Evolutionary conservation across 2,113 vertebrate genomes (phyloP).

Genomic region (Tenrec ecaudatus): DNA sequence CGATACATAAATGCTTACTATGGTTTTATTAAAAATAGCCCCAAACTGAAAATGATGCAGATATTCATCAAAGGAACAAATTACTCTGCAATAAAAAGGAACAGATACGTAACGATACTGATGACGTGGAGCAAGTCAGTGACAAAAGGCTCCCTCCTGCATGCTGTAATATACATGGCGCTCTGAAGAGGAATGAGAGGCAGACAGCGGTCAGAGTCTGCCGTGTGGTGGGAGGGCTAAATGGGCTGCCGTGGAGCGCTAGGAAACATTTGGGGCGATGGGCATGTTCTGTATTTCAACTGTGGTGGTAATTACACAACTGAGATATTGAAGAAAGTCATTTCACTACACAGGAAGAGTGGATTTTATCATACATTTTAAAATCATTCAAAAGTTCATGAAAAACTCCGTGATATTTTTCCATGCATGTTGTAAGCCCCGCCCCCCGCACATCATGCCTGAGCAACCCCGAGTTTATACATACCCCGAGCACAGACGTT

Average conservation of each 20-base stretch:
- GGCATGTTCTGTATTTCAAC: background rate
- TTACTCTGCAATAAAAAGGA: background rate
- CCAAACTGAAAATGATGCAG: background rate
- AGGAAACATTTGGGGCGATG: background rate
- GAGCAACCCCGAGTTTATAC: background rate
- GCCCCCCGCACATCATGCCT: background rate
- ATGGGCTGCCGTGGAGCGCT: background rate
- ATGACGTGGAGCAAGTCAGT: background rate
- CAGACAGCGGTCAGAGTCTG: background rate
- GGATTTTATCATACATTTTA: background rate
- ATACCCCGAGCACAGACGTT: conserved; percentile 90
- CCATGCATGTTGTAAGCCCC: no score
- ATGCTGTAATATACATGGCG: background rate
- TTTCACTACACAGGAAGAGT: background rate
- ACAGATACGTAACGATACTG: background rate
- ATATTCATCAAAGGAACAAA: background rate
- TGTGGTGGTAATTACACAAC: background rate
- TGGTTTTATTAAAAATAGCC: background rate
- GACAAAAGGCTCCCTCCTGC: background rate
- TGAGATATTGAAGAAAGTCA: background rate
- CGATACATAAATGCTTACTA: background rate
- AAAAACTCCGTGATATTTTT: no score
- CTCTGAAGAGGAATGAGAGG: background rate
- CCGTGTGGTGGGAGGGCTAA: background rate
- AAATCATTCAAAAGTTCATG: no score